Percentiles rank a stretch among this genome's conserved stretches.
phyloP scores from a whole-genome alignment of 2,888 invertebrate genomes.

The Oithona nana region DNA sequence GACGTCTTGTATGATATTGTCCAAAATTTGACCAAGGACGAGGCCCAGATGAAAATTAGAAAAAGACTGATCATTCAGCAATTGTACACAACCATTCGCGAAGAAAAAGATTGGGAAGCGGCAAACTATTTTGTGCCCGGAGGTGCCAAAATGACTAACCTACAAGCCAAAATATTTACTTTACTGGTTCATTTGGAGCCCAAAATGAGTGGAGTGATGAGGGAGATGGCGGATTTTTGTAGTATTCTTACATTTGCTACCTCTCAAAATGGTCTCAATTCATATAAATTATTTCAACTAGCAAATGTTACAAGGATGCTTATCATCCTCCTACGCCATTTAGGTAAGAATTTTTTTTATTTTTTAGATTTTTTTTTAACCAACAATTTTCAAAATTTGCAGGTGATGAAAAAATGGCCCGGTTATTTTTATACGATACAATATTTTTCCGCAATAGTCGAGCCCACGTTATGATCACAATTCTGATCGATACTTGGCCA shows the following conservation, averaged over 20 bases:
- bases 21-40: neutral
- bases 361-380: too few species aligned
- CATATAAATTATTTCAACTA: neutral
- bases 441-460: neutral
- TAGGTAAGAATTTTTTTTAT: too few species aligned
- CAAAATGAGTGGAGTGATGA: neutral
- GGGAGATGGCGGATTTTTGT: neutral
- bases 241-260: too few species aligned
- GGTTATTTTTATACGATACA: neutral
- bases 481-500: neutral
- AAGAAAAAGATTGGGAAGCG: neutral
- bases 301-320: neutral
- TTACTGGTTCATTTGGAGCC: neutral
- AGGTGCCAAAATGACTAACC: neutral
- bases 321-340: neutral
- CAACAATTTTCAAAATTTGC: too few species aligned
- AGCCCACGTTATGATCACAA: neutral
- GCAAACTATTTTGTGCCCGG: neutral
- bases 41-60: neutral
- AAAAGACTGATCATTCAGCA: neutral
- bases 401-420: neutral
- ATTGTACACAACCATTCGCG: neutral
- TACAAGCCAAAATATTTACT: neutral
- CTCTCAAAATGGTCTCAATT: neutral
- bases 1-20: neutral